Base-by-base conservation (phyloP, 2,888 invertebrate genomes). In the Amitus sp. region DNA sequence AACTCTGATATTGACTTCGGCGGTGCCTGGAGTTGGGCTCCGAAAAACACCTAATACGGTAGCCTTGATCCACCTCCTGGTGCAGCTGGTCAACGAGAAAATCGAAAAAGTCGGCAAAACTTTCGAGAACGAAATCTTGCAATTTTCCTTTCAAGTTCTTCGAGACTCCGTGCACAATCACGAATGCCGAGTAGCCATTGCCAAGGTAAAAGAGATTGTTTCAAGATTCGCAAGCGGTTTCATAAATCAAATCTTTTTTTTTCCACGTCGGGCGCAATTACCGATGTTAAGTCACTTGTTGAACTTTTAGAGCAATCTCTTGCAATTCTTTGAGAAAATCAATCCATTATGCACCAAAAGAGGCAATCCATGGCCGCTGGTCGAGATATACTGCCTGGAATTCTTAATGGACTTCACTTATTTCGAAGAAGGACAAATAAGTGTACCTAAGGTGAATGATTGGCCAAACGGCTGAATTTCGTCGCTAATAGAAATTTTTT, bases 151-250 rank as follows among this genome's bases (percentile, higher is more conserved):
- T 67, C 82, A 85, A 63, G 68, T 86, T 43, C 70, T 87, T 18
- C 78, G 82, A 9, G 88, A 89, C 71, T 83, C 85, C 54, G 82
- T 85, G 51, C 78, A 80, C 30, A 85, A 87, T 39, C 84, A 86
- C 10, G 90, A 90, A 71, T 89, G 89, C 71, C 83, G 90, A 37
- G 80, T 86, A 10, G 80, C 87, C 43, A 80, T 89, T 37, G 76
- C 87, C 0, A 90, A 90, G 85, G 90, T 89, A 78, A 69, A 33
- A 45, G 10, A 40, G 20, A 50, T 15, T 4, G 15, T 15, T 37
- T 15, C 15, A 37, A 30, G 4, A n/a, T 34, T 47, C n/a, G n/a
- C n/a, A 33, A 51, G 43, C 50, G 28, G 10, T n/a, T 7, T 27
- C 47, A 40, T 18, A 7, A 19, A 33, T 17, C 2, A 1, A 7